Conservation (phyloP, 1,140 invertebrate genomes). For the Cheumatopsyche charites region DNA sequence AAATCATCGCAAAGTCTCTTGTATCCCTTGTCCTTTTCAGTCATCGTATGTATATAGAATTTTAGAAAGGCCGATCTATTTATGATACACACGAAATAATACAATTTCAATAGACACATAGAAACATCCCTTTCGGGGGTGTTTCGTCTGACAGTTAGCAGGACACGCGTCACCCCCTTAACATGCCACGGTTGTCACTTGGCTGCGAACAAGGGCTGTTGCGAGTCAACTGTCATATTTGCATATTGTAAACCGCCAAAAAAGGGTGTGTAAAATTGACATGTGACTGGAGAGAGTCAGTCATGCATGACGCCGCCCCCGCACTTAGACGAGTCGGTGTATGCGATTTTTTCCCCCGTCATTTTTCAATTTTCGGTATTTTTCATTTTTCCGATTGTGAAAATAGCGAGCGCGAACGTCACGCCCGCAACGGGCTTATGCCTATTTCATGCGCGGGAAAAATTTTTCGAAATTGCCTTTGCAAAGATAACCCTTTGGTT, state of each 20-base stretch:
- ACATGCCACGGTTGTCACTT: conserved; percentile 35
- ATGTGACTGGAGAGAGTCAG: conserved; percentile 28
- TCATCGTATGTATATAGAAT: too few species aligned
- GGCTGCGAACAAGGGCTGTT: conserved; percentile 28
- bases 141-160: conserved; percentile 21
- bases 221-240: conserved; percentile 38
- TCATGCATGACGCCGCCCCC: conserved; percentile 12
- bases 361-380: conserved; percentile 13
- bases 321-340: neutral
- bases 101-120: too few species aligned
- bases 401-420: neutral
- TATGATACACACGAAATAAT: too few species aligned
- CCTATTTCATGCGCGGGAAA: too few species aligned
- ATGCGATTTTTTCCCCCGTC: neutral
- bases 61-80: too few species aligned
- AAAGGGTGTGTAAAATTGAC: conserved; percentile 39
- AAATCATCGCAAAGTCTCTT: too few species aligned
- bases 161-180: conserved; percentile 30
- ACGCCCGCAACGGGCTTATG: too few species aligned
- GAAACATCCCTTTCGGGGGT: too few species aligned
- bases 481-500: too few species aligned
- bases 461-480: too few species aligned
- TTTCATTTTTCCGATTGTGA: neutral
- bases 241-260: conserved; percentile 35
- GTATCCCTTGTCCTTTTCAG: too few species aligned